Evolutionary conservation across 2,888 invertebrate genomes (phyloP), one percentile per base, ranked within the genome.

Genomic region (Acanthosoma haemorrhoidale): DNA sequence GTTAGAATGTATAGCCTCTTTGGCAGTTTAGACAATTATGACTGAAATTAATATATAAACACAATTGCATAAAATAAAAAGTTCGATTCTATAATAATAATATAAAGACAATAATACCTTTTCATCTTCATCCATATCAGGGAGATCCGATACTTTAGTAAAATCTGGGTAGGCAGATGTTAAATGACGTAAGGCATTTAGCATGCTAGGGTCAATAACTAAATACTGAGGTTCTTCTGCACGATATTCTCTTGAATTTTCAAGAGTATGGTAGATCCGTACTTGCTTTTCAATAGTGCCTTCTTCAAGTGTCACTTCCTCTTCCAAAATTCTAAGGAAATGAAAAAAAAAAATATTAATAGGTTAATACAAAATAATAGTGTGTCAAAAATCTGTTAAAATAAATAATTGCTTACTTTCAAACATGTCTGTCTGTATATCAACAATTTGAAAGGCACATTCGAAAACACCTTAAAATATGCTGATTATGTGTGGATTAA

Each of bases 241-340:
- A 78, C 93, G 92, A 78, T 94, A 95, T 76, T 91, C 88, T 73
- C 90, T 84, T 0, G 91, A 88, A 80, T 97, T 97, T 77, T 95
- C 93, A 51, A 88, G 82, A 74, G 88, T 88, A 80, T 92, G 92
- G 80, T 94, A 96, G 34, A 96, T 77, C 61, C 85, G 84, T 18
- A 88, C 79, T 63, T 73, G 71, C 73, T 75, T 73, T 74, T 75
- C 69, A 13, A 67, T 36, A 74, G 74, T 34, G n/a, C 74, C 74
- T 51, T 71, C 70, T 58, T 72, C 72, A 13, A 66, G 80, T 0
- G 76, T 76, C 71, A 82, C 83, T 6, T 85, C 86, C 77, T 91
- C 90, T 21, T 83, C 80, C 0, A 91, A 85, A 76, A 93, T 80
- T 73, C 86, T 83, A 72, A n/a, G 74, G 72, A n/a, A n/a, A n/a